Evolutionary conservation across 2,113 vertebrate genomes (phyloP).

Genomic region (Heterochromis multidens): DNA sequence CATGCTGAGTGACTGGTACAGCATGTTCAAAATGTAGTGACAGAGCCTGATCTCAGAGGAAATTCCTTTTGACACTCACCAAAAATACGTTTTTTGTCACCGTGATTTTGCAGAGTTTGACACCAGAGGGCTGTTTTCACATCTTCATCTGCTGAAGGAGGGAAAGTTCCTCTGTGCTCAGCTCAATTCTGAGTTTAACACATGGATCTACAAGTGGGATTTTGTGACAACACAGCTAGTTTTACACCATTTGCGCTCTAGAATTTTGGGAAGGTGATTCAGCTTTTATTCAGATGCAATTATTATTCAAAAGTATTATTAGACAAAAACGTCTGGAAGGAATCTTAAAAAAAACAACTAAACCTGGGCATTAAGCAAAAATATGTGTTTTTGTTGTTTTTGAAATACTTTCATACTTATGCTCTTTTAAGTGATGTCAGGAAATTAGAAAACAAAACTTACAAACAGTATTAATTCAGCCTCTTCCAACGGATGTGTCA

Average conservation of each 20-base stretch:
- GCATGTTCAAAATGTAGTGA: background rate
- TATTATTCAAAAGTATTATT: background rate
- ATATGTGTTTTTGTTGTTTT: background rate
- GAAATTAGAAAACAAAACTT: too few relatives aligned
- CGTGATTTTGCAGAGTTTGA: background rate
- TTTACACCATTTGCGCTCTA: background rate
- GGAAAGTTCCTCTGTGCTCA: background rate
- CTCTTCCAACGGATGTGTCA: background rate
- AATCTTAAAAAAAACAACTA: rapidly evolving
- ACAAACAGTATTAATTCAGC: too few relatives aligned
- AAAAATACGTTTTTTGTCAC: background rate
- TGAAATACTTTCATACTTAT: background rate
- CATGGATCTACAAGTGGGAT: background rate
- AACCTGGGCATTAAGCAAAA: background rate
- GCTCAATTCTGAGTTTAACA: background rate
- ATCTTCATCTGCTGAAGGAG: background rate
- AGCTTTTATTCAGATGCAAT: background rate
- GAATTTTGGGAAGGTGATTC: background rate
- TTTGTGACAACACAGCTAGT: background rate
- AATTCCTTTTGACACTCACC: background rate
- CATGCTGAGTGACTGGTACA: background rate
- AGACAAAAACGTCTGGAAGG: background rate
- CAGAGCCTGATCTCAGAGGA: background rate
- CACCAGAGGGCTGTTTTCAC: background rate
- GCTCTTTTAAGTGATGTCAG: too few relatives aligned